Percentiles rank a stretch among this genome's conserved stretches.
Evolutionary conservation across 2,797 vertebrate genomes (phyloP).

Genomic region (Catharus ustulatus): DNA sequence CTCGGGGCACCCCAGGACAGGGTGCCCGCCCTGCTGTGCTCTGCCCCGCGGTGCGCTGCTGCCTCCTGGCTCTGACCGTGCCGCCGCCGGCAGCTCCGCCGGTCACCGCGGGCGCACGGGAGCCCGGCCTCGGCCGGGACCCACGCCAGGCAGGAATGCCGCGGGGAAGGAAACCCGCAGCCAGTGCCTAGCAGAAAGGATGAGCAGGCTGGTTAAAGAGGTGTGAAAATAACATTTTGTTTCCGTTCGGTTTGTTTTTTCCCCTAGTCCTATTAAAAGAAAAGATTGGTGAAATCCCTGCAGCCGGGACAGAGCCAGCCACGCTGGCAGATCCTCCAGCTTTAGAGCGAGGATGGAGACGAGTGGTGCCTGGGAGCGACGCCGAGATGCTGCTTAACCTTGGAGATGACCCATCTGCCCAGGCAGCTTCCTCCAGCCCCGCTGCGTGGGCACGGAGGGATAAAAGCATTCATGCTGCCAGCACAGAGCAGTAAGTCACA

Average conservation of each 20-base stretch:
- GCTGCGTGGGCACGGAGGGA: not conserved
- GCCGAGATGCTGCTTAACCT: conserved; percentile 48
- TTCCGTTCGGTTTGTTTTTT: not conserved
- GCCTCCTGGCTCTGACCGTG: not conserved
- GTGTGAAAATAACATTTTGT: conserved; percentile 52
- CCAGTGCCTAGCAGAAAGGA: not conserved
- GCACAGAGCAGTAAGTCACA: not conserved
- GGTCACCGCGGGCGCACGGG: not conserved
- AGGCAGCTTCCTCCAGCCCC: not conserved
- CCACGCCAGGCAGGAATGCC: not conserved
- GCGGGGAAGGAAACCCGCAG: not conserved
- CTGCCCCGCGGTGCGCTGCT: fast-evolving
- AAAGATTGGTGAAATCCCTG: conserved; percentile 1
- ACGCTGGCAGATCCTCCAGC: not conserved
- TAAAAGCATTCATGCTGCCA: not conserved
- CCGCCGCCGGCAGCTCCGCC: fast-evolving
- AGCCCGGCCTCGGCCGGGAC: not conserved
- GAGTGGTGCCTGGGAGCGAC: not conserved
- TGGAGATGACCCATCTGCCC: conserved; percentile 51
- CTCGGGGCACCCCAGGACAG: not conserved
- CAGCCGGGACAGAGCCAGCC: not conserved
- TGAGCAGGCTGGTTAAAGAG: conserved; percentile 14
- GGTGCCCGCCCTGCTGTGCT: fast-evolving
- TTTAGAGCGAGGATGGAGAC: not conserved
- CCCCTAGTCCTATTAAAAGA: not conserved